A percentile compares a stretch with the other conserved stretches of the same genome.
These are phyloP conservation scores for Belgica antarctica DNA, from an alignment of 2,888 invertebrate species.

Conservation along the genomic window DNA sequence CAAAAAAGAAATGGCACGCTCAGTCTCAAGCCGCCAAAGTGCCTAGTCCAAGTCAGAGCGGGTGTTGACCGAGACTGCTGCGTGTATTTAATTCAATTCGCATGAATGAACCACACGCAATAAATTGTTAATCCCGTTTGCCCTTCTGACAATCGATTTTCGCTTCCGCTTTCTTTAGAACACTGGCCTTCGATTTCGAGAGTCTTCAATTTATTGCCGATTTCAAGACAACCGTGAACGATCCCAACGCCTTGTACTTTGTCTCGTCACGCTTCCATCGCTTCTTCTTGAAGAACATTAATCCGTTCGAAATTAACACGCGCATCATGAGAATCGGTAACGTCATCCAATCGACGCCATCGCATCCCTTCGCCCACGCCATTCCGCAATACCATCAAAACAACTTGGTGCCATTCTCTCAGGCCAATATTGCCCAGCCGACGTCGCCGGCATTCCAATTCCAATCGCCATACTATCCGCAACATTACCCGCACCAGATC, in stretches of 20 bases:
- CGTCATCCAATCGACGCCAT: conserved; percentile 45
- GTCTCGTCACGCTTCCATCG: conserved; percentile 76
- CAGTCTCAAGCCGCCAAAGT: not conserved
- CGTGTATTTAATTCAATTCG: not conserved
- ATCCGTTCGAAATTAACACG: conserved; percentile 68
- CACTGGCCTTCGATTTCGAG: conserved; percentile 69
- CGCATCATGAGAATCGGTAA: conserved; percentile 64
- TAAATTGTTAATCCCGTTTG: conserved; percentile 11
- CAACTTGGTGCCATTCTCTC: conserved; percentile 46
- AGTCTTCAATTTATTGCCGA: conserved; percentile 77
- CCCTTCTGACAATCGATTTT: too few relatives aligned
- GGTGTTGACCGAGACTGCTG: too few relatives aligned
- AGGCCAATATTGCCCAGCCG: not conserved
- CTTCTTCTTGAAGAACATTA: conserved; percentile 69
- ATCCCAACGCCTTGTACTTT: conserved; percentile 71
- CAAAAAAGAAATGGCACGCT: not conserved
- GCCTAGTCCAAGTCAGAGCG: too few relatives aligned
- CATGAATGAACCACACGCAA: not conserved
- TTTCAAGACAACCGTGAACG: conserved; percentile 65
- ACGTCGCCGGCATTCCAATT: not conserved
- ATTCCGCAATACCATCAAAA: conserved; percentile 51
- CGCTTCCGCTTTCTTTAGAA: too few relatives aligned
- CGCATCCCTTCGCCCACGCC: conserved; percentile 50
- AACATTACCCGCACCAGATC: not conserved
- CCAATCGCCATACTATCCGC: not conserved